These are phyloP conservation scores for Phyllotreta striolata DNA, from an alignment of 2,888 invertebrate species.

Conservation along the genomic window DNA sequence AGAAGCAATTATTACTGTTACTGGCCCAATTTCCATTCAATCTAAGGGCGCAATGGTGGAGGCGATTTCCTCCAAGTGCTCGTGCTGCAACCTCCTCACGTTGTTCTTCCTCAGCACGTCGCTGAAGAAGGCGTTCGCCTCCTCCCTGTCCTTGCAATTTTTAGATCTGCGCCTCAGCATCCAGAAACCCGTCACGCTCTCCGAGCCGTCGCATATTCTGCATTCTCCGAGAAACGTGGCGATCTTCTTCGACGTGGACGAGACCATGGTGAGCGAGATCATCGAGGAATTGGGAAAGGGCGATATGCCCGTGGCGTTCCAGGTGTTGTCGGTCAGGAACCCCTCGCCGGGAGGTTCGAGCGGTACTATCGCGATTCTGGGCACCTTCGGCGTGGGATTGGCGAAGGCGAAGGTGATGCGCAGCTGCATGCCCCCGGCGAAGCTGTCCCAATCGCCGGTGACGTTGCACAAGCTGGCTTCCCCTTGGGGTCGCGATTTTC, in stretches of 20 bases:
- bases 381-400: not conserved
- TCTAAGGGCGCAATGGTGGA: conserved; percentile 1
- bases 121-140: conserved; percentile 48
- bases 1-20: too few species aligned
- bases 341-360: conserved; percentile 45
- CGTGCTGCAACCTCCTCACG: conserved; percentile 39
- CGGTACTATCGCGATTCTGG: conserved; percentile 29
- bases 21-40: too few species aligned
- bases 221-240: conserved; percentile 55
- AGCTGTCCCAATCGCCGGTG: conserved; percentile 41
- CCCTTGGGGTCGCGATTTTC: conserved; percentile 19
- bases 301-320: conserved; percentile 49
- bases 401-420: conserved; percentile 21
- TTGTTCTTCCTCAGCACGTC: conserved; percentile 52
- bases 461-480: conserved; percentile 34
- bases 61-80: conserved; percentile 35
- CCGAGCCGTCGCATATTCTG: conserved; percentile 51
- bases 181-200: conserved; percentile 56
- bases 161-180: conserved; percentile 50
- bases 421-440: conserved; percentile 39
- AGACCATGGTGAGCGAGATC: conserved; percentile 50
- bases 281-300: conserved; percentile 52
- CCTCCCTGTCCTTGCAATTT: conserved; percentile 54
- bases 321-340: conserved; percentile 48
- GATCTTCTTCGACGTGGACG: conserved; percentile 47